phyloP scores from a whole-genome alignment of 2,797 vertebrate genomes.

The Micromesistius poutassou region DNA sequence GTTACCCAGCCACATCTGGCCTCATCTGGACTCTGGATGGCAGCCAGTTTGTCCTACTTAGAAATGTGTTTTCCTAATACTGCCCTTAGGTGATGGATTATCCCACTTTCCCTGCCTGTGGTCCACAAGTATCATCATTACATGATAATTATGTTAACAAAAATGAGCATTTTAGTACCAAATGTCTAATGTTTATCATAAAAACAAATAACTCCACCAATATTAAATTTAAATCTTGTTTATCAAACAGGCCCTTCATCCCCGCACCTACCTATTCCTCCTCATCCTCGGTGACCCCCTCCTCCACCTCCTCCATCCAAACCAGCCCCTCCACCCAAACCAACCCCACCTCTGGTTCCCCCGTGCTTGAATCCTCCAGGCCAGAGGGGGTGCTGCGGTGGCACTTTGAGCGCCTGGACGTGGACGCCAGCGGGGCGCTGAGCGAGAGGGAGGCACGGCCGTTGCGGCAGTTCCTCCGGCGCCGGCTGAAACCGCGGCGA shows the following conservation, averaged over 20 bases:
- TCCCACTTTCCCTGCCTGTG: neutral
- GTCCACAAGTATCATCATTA: neutral
- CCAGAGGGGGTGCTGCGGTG: constrained; percentile 49
- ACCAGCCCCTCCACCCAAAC: neutral
- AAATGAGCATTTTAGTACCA: neutral
- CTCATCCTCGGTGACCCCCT: neutral
- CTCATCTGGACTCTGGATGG: neutral
- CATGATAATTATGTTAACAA: neutral
- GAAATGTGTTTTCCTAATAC: neutral
- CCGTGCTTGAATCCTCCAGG: neutral
- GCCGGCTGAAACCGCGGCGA: constrained; percentile 50
- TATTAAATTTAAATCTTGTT: neutral
- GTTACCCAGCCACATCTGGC: neutral
- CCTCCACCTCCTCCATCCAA: neutral
- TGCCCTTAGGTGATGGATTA: neutral
- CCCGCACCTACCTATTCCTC: neutral
- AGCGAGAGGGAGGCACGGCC: constrained; percentile 59
- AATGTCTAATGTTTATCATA: neutral
- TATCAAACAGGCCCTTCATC: constrained; percentile 14
- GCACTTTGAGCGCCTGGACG: constrained; percentile 61
- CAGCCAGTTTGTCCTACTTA: neutral
- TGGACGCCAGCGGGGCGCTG: constrained; percentile 57
- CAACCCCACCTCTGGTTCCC: neutral
- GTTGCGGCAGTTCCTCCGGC: constrained; percentile 55
- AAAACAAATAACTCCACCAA: neutral